Evolutionary conservation across 23 tunicate genomes (phyloP).

Genomic region (Clavelina lepadiformis): DNA sequence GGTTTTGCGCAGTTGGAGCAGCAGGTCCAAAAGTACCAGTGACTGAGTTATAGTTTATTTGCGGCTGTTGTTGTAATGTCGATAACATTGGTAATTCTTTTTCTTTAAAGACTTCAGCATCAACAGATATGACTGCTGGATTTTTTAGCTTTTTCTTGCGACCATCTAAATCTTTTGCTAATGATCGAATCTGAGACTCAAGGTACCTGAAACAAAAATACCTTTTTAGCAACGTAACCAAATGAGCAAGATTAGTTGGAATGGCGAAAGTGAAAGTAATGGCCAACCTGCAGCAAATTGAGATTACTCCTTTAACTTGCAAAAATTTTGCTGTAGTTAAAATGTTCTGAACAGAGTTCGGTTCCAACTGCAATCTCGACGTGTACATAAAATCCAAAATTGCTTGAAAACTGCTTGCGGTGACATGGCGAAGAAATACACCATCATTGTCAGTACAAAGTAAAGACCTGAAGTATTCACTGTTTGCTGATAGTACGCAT

Average conservation of each 20-base stretch:
- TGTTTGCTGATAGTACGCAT: conserved; percentile 61
- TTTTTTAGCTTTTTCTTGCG: conserved; percentile 1
- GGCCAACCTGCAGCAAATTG: conserved; percentile 87
- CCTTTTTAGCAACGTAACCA: background rate
- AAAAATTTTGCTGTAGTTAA: conserved; percentile 76
- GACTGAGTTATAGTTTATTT: conserved; percentile 14
- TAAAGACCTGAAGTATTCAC: conserved; percentile 38
- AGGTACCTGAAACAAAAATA: conserved; percentile 18
- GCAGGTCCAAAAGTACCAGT: conserved; percentile 16
- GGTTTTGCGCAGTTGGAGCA: no score
- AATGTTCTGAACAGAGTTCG: conserved; percentile 62
- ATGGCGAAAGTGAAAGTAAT: background rate
- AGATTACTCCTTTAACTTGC: conserved; percentile 77
- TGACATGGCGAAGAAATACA: conserved; percentile 66
- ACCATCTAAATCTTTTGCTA: conserved; percentile 41
- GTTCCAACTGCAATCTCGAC: conserved; percentile 66
- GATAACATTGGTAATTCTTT: background rate
- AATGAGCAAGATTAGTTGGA: background rate
- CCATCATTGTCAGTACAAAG: conserved; percentile 80
- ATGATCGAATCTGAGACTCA: conserved; percentile 58
- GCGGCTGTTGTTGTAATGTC: conserved; percentile 19
- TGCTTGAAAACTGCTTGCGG: conserved; percentile 70
- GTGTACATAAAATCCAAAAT: conserved; percentile 93
- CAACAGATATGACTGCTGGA: conserved; percentile 23
- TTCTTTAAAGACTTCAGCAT: conserved; percentile 7